These are phyloP conservation scores for Pegea sp. DNA, from an alignment of 23 tunicate species.

Conservation along the genomic window DNA sequence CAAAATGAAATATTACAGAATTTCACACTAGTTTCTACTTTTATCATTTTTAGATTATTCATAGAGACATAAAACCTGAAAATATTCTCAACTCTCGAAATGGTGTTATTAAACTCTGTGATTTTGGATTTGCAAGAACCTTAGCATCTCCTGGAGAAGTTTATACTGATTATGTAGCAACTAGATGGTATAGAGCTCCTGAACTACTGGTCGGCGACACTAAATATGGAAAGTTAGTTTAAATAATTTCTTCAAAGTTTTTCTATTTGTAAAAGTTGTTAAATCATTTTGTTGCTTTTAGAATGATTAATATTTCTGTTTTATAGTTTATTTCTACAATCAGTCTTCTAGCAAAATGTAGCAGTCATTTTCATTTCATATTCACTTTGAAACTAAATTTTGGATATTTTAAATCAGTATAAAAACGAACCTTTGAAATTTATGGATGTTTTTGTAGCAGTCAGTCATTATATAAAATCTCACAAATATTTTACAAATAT, in stretches of 20 bases:
- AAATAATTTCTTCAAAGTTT: too few species aligned
- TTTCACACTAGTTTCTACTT: too few species aligned
- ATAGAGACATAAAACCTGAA: conserved; percentile 98
- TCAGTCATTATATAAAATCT: too few species aligned
- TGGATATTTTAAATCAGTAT: too few species aligned
- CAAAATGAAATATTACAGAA: too few species aligned
- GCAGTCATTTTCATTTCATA: neutral
- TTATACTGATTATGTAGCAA: conserved; percentile 94
- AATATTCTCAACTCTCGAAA: conserved; percentile 79
- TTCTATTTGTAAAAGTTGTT: too few species aligned
- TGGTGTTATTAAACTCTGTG: conserved; percentile 93
- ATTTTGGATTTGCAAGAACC: conserved; percentile 98
- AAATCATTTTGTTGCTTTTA: neutral
- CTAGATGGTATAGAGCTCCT: conserved; percentile 99
- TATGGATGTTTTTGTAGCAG: too few species aligned
- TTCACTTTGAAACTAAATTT: neutral
- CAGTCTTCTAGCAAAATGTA: neutral
- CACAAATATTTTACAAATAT: too few species aligned
- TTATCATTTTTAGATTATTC: conserved; percentile 68
- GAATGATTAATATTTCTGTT: neutral
- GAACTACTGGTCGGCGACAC: conserved; percentile 91
- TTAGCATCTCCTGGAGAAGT: conserved; percentile 75
- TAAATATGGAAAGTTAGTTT: conserved; percentile 80
- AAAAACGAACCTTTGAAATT: too few species aligned
- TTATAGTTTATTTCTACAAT: neutral